A percentile compares a stretch with the other conserved stretches of the same genome.
phyloP scores from a whole-genome alignment of 2,113 vertebrate genomes.

The Pica pica region DNA sequence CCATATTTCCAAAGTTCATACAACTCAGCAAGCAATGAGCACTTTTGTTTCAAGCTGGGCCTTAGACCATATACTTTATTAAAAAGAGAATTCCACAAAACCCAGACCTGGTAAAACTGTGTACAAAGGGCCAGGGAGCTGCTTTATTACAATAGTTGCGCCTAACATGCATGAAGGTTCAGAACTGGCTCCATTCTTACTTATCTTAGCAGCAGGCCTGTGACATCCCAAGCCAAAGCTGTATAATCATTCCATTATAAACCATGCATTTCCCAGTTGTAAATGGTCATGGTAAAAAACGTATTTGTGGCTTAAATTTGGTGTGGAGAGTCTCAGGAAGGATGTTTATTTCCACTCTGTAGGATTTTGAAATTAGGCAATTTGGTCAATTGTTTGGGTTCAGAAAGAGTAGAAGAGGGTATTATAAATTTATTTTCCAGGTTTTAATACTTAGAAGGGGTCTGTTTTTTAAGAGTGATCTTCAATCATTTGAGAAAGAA shows the following conservation, averaged over 20 bases:
- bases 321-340: neutral
- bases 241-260: constrained; percentile 1
- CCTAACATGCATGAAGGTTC: neutral
- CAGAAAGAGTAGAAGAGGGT: neutral
- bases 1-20: constrained; percentile 50
- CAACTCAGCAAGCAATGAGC: neutral
- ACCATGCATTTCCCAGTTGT: neutral
- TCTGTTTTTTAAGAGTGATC: neutral
- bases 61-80: constrained; percentile 36
- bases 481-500: neutral
- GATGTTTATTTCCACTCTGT: neutral
- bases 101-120: constrained; percentile 8
- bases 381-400: neutral
- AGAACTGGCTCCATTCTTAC: neutral
- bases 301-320: constrained; percentile 5
- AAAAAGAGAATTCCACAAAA: constrained; percentile 30
- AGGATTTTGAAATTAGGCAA: constrained; percentile 1
- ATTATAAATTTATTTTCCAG: neutral
- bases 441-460: neutral
- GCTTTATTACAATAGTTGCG: neutral
- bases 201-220: constrained; percentile 3
- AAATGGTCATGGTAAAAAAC: neutral
- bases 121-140: neutral
- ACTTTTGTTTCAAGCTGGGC: constrained; percentile 50
- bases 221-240: neutral